Conservation (phyloP, 2,113 vertebrate species). For the Python bivittatus region DNA sequence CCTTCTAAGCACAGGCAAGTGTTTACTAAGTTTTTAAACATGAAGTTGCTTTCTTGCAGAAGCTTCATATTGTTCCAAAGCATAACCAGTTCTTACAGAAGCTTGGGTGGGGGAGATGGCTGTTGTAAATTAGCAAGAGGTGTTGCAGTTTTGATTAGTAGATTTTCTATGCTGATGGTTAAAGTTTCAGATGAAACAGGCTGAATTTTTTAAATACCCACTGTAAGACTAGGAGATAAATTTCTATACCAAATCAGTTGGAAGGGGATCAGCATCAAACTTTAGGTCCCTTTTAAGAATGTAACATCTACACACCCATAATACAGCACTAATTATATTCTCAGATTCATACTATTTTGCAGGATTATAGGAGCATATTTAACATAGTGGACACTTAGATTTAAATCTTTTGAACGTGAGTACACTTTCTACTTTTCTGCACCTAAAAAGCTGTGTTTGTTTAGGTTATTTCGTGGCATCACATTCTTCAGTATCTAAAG, state of each 20-base stretch:
- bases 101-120: not conserved
- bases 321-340: not conserved
- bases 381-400: not conserved
- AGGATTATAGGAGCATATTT: not conserved
- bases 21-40: not conserved
- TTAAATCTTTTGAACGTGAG: not conserved
- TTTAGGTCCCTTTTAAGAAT: not conserved
- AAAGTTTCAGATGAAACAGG: not conserved
- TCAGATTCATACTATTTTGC: not conserved
- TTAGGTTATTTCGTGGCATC: not conserved
- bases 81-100: not conserved
- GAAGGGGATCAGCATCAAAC: not conserved
- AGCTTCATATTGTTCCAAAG: not conserved
- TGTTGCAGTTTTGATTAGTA: not conserved
- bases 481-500: not conserved
- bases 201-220: not conserved
- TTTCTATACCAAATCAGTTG: not conserved
- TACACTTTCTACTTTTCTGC: not conserved
- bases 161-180: not conserved
- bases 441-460: not conserved
- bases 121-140: not conserved
- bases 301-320: not conserved
- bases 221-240: not conserved
- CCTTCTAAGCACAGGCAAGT: not conserved
- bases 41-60: not conserved